Conservation (phyloP, 2,888 invertebrate genomes). For the Chymomyza procnemis region DNA sequence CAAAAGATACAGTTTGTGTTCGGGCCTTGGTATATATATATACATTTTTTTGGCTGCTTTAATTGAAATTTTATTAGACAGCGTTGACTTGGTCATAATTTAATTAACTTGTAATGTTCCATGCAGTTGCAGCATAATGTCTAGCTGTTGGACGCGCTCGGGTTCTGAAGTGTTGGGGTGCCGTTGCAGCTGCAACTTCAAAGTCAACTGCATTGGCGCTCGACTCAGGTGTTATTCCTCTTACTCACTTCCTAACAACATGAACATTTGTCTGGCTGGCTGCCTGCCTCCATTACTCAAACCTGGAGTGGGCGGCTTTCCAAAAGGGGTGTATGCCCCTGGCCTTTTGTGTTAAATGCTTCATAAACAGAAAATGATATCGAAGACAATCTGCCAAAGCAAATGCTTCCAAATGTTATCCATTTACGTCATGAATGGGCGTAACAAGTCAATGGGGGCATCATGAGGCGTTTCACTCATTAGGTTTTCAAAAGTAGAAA, state of each 20-base stretch:
- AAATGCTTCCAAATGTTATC: conserved; percentile 29
- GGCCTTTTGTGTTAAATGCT: conserved; percentile 40
- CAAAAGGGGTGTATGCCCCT: not conserved
- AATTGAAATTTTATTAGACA: conserved; percentile 70
- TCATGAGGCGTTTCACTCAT: conserved; percentile 18
- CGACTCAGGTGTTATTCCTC: conserved; percentile 1
- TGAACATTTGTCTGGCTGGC: not conserved
- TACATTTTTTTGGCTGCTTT: conserved; percentile 50
- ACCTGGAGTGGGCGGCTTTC: not conserved
- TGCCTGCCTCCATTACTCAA: not conserved
- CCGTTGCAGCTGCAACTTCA: conserved; percentile 21
- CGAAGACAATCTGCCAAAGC: conserved; percentile 15
- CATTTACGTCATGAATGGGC: conserved; percentile 53
- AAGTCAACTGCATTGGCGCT: conserved; percentile 10
- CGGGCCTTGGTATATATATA: too few species aligned
- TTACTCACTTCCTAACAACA: not conserved
- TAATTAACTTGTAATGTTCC: conserved; percentile 60
- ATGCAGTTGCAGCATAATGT: conserved; percentile 9
- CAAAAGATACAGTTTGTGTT: not conserved
- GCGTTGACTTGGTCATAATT: conserved; percentile 51
- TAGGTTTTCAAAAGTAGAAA: not conserved
- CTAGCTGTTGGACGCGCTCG: not conserved
- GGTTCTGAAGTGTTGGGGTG: not conserved
- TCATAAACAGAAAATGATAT: conserved; percentile 31
- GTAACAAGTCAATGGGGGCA: conserved; percentile 41